Evolutionary conservation across 2,797 vertebrate species (phyloP), one percentile per base, ranked within the genome.

Genomic region (Caiman crocodilus): DNA sequence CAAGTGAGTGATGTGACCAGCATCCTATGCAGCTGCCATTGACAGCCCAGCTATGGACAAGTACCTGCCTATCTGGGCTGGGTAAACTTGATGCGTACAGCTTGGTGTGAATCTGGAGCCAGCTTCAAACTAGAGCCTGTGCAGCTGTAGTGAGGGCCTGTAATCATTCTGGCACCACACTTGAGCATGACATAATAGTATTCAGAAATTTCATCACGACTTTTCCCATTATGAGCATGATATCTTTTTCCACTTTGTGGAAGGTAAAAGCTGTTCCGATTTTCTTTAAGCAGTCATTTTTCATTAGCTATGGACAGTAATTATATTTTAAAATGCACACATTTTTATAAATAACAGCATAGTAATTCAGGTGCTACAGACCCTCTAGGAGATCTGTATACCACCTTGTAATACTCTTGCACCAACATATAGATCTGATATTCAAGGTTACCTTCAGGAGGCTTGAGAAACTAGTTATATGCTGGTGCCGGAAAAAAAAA

Each of bases 271-370:
- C 74, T 90, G 92, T 88, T 85, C 94, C 74, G 61, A 65, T 76
- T 95, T 79, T 96, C 85, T 95, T 86, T 74, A 90, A 90, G 87
- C 89, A 93, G 76, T 92, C 89, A 91, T 94, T 97, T 97, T 95
- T 96, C 94, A 96, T 82, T 91, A 95, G 92, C 89, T 86, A 89
- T 88, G 88, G 87, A 55, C 94, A 92, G 96, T 92, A 96, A 88
- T 86, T 93, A 2, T 82, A 93, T 96, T 96, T 96, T 94, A 94
- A 30, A 65, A 89, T 92, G 83, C 94, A 58, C 94, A 85, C 64
- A 88, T 96, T 95, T 94, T 96, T 87, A 73, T 79, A 86, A 84
- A 56, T 59, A 89, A 89, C 42, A 89, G 93, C 91, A 87, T 89
- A 85, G 77, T n/a, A 84, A 95, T 95, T 92, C 78, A 95, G 74